Evolutionary conservation across 2,113 vertebrate species (phyloP), one percentile per base, ranked within the genome.

Genomic region (Zosterops hypoxanthus): DNA sequence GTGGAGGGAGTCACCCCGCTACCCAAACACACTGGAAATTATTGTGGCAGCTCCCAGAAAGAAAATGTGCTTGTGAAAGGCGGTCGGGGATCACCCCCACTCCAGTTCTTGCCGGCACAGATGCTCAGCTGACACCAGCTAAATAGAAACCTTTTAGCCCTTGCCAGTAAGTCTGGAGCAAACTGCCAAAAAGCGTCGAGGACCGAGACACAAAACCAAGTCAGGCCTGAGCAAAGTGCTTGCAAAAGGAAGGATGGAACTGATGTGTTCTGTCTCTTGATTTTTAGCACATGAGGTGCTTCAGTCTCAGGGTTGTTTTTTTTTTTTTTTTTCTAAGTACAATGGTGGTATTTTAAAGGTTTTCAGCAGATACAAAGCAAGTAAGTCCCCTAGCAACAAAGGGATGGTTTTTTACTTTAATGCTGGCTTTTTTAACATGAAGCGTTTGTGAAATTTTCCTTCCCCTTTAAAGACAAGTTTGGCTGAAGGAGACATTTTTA

Each of bases 121-220:
- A 97, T 92, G 96, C 97, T 96, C 89, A 94, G 97, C 85, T 95
- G 97, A 97, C 97, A 89, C 92, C 21, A 28, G 87, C 97, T 97
- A 95, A 97, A 96, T 95, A 95, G 96, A 97, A 97, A 93, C 96
- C 97, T 86, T 97, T 71, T 72, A 81, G 95, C 91, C 93, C 57
- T 42, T 97, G 98, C 97, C 97, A 97, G 80, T 80, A 90, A 88
- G 96, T 96, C 97, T 96, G 63, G 86, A 97, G 97, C 96, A 46
- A 94, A 91, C 93, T 94, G 97, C 98, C 97, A 96, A 90, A 71
- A 46, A 72, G 87, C 90, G 25, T 71, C 42, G 8, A 90, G 93
- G 94, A 95, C 92, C 91, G 31, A 88, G 96, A 86, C 28, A 95
- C 87, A 33, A 72, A 55, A 29, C 44, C 5, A 69, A 94, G 92